phyloP scores from a whole-genome alignment of 2,888 invertebrate species.

The Drosophila merina region DNA sequence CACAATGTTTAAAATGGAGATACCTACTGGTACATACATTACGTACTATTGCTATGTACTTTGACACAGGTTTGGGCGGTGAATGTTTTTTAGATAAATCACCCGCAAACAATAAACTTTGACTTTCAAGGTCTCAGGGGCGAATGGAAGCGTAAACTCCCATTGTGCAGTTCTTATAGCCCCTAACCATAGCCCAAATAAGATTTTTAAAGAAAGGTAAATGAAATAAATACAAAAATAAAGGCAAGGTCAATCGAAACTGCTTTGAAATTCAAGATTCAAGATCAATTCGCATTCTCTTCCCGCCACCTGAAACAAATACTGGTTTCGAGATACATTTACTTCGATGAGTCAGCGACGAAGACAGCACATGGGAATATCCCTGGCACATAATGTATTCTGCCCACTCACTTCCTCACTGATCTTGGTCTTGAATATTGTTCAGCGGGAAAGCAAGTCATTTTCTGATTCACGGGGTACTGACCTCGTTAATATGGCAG shows the following conservation, averaged over 20 bases:
- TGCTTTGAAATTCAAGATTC: slow-evolving; percentile 70
- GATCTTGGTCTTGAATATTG: slow-evolving; percentile 19
- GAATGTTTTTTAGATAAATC: slow-evolving; percentile 63
- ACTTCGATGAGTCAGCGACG: slow-evolving; percentile 19
- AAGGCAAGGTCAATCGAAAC: slow-evolving; percentile 56
- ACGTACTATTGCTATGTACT: background rate
- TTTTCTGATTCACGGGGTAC: slow-evolving; percentile 43
- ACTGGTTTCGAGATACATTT: background rate
- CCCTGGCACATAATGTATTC: slow-evolving; percentile 21
- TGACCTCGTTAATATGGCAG: slow-evolving; percentile 43
- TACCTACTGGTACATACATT: background rate
- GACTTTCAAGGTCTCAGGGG: slow-evolving; percentile 62
- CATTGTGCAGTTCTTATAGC: slow-evolving; percentile 46
- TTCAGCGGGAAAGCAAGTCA: slow-evolving; percentile 38
- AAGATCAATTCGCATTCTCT: slow-evolving; percentile 73
- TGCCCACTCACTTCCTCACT: slow-evolving; percentile 44
- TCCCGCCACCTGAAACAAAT: slow-evolving; percentile 14
- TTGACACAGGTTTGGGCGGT: slow-evolving; percentile 28
- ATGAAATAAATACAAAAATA: slow-evolving; percentile 26
- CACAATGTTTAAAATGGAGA: background rate
- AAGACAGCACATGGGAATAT: slow-evolving; percentile 37
- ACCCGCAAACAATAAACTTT: slow-evolving; percentile 19
- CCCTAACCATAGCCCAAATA: background rate
- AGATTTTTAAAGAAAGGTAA: slow-evolving; percentile 50
- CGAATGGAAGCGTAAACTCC: slow-evolving; percentile 46